Base-by-base conservation (phyloP, 2,888 invertebrate genomes). In the Ecdyonurus torrentis region DNA sequence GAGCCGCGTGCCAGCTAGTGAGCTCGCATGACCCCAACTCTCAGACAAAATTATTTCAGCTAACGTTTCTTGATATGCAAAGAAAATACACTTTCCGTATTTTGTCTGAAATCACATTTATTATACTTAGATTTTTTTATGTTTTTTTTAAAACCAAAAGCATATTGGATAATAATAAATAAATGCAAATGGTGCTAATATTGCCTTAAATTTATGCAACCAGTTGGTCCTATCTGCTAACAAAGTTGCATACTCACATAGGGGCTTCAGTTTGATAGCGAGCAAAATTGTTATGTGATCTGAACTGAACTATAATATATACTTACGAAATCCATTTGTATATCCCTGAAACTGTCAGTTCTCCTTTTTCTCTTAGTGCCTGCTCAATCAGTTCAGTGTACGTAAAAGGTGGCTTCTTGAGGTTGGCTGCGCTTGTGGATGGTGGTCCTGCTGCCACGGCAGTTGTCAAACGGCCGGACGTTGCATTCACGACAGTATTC, bases 301-400 rank as follows among this genome's bases (percentile, higher is more conserved):
- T n/a, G n/a, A n/a, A n/a, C n/a, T n/a, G n/a, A n/a, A n/a, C n/a
- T n/a, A n/a, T n/a, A 50, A 50, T 55, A 10, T 59, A 63, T 70
- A 87, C 91, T 91, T 78, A 92, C 92, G 91, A 91, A 71, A 93
- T 92, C 92, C 92, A 92, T 70, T 89, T 87, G 74, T 93, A 93
- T 69, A 93, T 92, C 63, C 89, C 92, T 3, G 91, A 91, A 50
- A 92, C 92, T 1, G 92, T 92, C 66, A 93, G 76, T 76, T 91
- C 89, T 63, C 91, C 89, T 71, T 85, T 87, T 74, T 92, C 92
- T 69, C 85, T 82, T 65, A 93, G 76, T 58, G 92, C 92, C 70
- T 89, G 84, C 74, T 92, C 91, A 69, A 93, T 92, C 69, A 93
- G 79, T 75, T 93, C 92, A 1, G 92, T 92, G 71, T 92, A 93